phyloP scores from a whole-genome alignment of 1,140 invertebrate genomes.

The Lepidurus packardi region DNA sequence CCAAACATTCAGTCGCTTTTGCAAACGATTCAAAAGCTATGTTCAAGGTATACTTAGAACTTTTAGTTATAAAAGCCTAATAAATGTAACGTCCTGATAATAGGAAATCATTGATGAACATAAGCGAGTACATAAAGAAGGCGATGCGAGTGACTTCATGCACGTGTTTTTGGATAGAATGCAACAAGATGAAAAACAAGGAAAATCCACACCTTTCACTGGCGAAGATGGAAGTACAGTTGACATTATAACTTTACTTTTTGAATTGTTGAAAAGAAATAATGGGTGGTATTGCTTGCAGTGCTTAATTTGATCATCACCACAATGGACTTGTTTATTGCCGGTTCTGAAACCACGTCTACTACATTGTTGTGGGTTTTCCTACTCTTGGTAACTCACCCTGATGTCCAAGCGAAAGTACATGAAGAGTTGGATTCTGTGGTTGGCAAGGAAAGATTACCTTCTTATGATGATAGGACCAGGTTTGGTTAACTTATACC shows the following conservation, averaged over 20 bases:
- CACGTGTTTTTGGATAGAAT: constrained; percentile 9
- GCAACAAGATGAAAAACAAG: background rate
- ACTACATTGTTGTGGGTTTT: constrained; percentile 72
- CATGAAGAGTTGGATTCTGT: constrained; percentile 72
- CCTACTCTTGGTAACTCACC: constrained; percentile 66
- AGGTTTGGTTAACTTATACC: no score
- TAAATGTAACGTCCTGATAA: background rate
- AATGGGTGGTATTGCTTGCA: background rate
- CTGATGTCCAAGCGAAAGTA: constrained; percentile 44
- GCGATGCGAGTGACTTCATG: background rate
- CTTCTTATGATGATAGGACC: constrained; percentile 60
- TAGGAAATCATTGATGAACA: background rate
- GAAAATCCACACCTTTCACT: background rate
- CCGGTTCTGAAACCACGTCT: constrained; percentile 72
- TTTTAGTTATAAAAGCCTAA: no score
- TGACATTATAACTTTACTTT: background rate
- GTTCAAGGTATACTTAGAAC: background rate
- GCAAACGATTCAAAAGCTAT: background rate
- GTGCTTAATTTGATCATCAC: constrained; percentile 50
- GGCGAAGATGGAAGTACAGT: constrained; percentile 3
- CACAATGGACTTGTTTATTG: constrained; percentile 66
- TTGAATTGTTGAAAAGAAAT: no score
- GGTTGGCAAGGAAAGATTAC: constrained; percentile 60
- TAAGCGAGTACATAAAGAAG: background rate
- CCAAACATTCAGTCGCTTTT: no score